These are phyloP conservation scores for Bufo bufo DNA, from an alignment of 2,113 vertebrate species.

Conservation along the genomic window DNA sequence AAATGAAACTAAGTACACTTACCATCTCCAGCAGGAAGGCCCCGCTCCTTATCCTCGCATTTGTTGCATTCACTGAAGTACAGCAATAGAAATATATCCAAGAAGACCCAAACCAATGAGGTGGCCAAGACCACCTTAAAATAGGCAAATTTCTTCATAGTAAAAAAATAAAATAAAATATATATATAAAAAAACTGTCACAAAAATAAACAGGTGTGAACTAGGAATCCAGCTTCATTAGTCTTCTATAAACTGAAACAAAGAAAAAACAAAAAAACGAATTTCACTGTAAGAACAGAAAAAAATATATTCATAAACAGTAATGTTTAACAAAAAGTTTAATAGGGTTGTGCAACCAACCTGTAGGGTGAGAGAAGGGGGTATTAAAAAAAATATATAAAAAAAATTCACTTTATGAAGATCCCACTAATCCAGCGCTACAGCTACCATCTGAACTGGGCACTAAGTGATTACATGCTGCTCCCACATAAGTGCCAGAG, in stretches of 20 bases:
- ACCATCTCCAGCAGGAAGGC: slow-evolving; percentile 85
- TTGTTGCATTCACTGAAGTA: slow-evolving; percentile 99
- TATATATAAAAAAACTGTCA: slow-evolving; percentile 68
- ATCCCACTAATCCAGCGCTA: too few species aligned
- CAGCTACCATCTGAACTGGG: too few species aligned
- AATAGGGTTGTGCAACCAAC: slow-evolving; percentile 8
- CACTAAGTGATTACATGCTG: too few species aligned
- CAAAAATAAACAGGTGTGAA: slow-evolving; percentile 59
- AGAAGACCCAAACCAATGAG: slow-evolving; percentile 97
- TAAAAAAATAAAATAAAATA: slow-evolving; percentile 73
- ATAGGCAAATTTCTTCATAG: slow-evolving; percentile 98
- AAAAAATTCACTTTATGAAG: too few species aligned
- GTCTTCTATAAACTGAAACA: slow-evolving; percentile 68
- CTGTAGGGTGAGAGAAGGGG: slow-evolving; percentile 57
- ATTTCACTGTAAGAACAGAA: background rate
- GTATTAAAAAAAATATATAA: too few species aligned
- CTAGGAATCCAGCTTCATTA: slow-evolving; percentile 69
- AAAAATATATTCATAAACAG: background rate
- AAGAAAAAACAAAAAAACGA: background rate
- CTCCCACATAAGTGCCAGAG: too few species aligned
- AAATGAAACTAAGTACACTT: slow-evolving; percentile 60
- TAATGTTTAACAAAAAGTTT: background rate
- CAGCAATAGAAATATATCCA: slow-evolving; percentile 98
- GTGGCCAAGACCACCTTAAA: slow-evolving; percentile 99
- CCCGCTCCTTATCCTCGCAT: slow-evolving; percentile 93